Evolutionary conservation across 1,140 invertebrate species (phyloP).

Genomic region (Heliconius hewitsoni): DNA sequence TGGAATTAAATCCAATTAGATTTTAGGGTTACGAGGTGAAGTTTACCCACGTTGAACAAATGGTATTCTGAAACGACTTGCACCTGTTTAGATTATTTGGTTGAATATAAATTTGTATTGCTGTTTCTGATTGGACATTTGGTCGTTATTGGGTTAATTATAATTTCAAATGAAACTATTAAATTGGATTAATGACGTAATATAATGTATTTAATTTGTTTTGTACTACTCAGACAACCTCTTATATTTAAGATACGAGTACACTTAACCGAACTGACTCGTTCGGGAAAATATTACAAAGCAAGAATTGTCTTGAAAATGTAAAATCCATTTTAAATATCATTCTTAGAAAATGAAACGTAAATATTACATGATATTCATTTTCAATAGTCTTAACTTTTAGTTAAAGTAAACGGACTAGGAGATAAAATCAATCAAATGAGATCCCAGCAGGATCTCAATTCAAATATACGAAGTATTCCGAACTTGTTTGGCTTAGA

Average conservation of each 20-base stretch:
- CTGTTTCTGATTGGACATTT: constrained; percentile 42
- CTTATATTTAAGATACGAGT: too few species aligned
- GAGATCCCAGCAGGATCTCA: constrained; percentile 54
- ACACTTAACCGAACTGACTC: too few species aligned
- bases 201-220: too few species aligned
- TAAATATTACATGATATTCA: background rate
- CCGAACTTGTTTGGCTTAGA: constrained; percentile 58
- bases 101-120: constrained; percentile 53
- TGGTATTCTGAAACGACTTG: constrained; percentile 64
- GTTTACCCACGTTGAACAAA: constrained; percentile 76
- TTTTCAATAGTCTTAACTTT: constrained; percentile 24
- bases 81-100: constrained; percentile 66
- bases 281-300: too few species aligned
- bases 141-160: background rate
- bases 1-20: constrained; percentile 81
- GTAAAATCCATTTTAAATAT: background rate
- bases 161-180: background rate
- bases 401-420: constrained; percentile 46
- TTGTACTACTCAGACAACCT: too few species aligned
- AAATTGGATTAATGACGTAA: too few species aligned
- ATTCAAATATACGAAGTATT: constrained; percentile 60
- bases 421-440: constrained; percentile 67
- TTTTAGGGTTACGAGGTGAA: constrained; percentile 78
- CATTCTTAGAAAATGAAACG: background rate
- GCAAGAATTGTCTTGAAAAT: background rate